Base-by-base conservation (phyloP, 1,140 invertebrate species). In the Matsumurasca onukii region DNA sequence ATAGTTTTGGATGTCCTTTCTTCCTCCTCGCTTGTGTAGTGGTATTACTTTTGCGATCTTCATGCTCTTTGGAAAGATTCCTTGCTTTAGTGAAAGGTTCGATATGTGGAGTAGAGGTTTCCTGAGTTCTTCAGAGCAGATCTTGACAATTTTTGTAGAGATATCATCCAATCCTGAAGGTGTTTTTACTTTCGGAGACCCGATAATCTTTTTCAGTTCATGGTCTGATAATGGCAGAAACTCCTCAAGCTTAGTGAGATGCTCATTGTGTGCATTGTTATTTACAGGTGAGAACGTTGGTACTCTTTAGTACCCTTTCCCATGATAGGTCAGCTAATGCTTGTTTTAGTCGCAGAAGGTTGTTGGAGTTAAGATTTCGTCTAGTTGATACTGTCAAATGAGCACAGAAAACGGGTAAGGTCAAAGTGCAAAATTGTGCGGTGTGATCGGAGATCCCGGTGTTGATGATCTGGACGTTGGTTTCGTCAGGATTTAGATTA, bases 1-100 rank as follows among this genome's bases (percentile, higher is more conserved):
- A 22, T 52, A 52, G 49, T 52, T 52, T 52, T 27, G 3, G 2
- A 59, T 59, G 22, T 59, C 55, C 25, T 59, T 5, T 59, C 30
- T 59, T 59, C 30, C 24, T n/a, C 22, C 55, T 2, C 55, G 25
- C n/a, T 25, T 59, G 25, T 59, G 55, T 27, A 59, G 25, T 9
- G 55, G 55, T 5, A 29, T 27, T 25, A 59, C 25, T n/a, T 59
- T 59, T 22, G 55, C 22, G 3, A 59, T n/a, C 30, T 59, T 59
- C 55, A 59, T 59, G 25, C 30, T 59, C 24, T 27, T 9, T 2
- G 25, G 55, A 59, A 59, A 59, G 3, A 59, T 24, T 12, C 55
- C 55, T 27, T 59, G 55, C 9, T 5, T 15, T 3, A 17, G 5
- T 39, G 34, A 39, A 5, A 39, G 34, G 17, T 9, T 39, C 5